Conservation (phyloP, 2,113 vertebrate genomes). For the Microcebus murinus region DNA sequence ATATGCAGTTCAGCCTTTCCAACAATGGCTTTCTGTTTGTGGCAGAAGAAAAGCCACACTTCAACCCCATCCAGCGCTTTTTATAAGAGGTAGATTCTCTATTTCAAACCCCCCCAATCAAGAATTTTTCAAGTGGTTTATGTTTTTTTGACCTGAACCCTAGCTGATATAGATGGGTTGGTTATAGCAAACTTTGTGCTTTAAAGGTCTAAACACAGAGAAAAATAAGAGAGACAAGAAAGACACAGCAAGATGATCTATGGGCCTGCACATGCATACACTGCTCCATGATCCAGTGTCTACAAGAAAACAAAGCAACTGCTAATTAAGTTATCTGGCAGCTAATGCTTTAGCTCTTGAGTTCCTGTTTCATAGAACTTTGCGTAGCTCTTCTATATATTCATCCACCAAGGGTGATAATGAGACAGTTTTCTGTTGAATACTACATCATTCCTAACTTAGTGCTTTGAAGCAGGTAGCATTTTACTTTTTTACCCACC, state of each 20-base stretch:
- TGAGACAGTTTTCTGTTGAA: neutral
- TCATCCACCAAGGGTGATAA: neutral
- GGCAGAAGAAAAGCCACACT: neutral
- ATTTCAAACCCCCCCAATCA: neutral
- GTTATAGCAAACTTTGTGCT: neutral
- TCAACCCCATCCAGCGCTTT: neutral
- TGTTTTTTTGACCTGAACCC: neutral
- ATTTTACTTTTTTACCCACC: neutral
- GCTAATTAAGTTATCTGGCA: neutral
- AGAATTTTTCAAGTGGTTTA: neutral
- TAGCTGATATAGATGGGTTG: neutral
- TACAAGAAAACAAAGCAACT: neutral
- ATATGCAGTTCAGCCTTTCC: neutral
- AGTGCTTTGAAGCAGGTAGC: neutral
- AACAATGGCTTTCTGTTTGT: neutral
- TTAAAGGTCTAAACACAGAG: neutral
- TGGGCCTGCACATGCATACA: neutral
- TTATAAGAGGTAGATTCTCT: neutral
- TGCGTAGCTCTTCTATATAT: fast-evolving
- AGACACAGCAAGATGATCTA: neutral
- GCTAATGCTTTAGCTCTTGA: neutral
- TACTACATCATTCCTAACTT: neutral
- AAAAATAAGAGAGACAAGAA: neutral
- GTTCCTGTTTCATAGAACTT: neutral
- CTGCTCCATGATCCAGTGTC: neutral